Evolutionary conservation across 2,113 vertebrate genomes (phyloP), one percentile per base, ranked within the genome.

Genomic region (Herpailurus yagouaroundi): DNA sequence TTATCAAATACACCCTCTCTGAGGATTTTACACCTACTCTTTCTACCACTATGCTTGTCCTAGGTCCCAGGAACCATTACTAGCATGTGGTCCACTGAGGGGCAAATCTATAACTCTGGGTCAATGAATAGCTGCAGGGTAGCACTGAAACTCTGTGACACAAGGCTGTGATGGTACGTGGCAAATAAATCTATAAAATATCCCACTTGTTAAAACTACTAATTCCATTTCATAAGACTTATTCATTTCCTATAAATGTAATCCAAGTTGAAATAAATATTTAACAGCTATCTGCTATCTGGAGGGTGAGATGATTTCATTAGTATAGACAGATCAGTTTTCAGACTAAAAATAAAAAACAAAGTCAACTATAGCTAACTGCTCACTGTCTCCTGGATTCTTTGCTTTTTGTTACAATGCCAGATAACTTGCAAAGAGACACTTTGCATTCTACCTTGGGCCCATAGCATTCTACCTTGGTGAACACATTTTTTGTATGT

Each of bases 141-240:
- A 50, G 38, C 68, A 88, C 13, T 50, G 13, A 69, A 68, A 7
- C 36, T 89, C 19, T 86, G 7, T 76, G 38, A 92, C 5, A 12
- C 23, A 93, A 81, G 31, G 71, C 48, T 91, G 9, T 79, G 63
- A 96, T 64, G 29, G 52, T 50, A 55, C 36, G 8, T 81, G 38
- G 38, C 77, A 97, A 94, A 92, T n/a, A 95, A 91, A 86, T 63
- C 29, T 91, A 90, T 52, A 96, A 69, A 73, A 77, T 84, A 77
- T 69, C 73, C 23, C 4, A 79, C 52, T 80, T 68, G 10, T 52
- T 85, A 84, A 96, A 89, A 76, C 1, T 48, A 79, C 38, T 68
- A 25, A 4, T 86, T 80, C 21, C 31, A 73, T 93, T 91, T 91
- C 41, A 91, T 36, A 45, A 88, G 27, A 91, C 38, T 64, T 91